Conservation (phyloP, 2,113 vertebrate genomes). For the Psittacus erithacus region DNA sequence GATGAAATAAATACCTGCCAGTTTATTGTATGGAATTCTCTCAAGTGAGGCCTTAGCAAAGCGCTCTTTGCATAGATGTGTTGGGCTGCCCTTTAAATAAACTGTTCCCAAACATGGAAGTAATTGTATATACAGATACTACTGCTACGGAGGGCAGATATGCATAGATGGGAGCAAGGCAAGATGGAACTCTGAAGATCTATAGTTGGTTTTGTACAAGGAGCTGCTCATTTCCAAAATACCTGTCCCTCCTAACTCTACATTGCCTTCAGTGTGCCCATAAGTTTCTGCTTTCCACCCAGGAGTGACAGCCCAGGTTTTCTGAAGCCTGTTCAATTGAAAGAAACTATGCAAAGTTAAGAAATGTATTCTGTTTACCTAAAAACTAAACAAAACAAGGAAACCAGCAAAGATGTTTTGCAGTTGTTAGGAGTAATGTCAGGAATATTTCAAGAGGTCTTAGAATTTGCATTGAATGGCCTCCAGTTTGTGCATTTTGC, state of each 20-base stretch:
- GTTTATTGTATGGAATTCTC: not conserved
- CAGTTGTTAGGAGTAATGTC: constrained; percentile 46
- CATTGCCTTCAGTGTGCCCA: not conserved
- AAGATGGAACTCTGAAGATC: not conserved
- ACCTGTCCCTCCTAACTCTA: not conserved
- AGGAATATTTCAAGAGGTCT: constrained; percentile 35
- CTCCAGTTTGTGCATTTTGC: constrained; percentile 9
- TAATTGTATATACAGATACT: not conserved
- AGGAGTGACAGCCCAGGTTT: not conserved
- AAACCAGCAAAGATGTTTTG: constrained; percentile 32
- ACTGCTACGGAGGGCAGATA: not conserved
- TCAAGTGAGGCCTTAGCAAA: not conserved
- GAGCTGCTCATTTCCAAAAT: not conserved
- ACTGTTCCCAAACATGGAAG: not conserved
- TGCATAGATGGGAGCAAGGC: not conserved
- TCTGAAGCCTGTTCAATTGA: not conserved
- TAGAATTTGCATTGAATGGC: constrained; percentile 25
- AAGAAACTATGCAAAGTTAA: constrained; percentile 22
- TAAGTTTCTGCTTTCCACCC: not conserved
- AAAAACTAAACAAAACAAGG: constrained; percentile 22
- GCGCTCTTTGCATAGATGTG: not conserved
- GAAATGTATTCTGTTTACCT: constrained; percentile 23
- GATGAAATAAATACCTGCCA: not conserved
- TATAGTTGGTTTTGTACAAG: not conserved
- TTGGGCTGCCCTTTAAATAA: not conserved